Percentiles rank a stretch among this genome's conserved stretches.
These are phyloP conservation scores for Nothura maculosa DNA, from an alignment of 2,797 vertebrate species.

Conservation along the genomic window DNA sequence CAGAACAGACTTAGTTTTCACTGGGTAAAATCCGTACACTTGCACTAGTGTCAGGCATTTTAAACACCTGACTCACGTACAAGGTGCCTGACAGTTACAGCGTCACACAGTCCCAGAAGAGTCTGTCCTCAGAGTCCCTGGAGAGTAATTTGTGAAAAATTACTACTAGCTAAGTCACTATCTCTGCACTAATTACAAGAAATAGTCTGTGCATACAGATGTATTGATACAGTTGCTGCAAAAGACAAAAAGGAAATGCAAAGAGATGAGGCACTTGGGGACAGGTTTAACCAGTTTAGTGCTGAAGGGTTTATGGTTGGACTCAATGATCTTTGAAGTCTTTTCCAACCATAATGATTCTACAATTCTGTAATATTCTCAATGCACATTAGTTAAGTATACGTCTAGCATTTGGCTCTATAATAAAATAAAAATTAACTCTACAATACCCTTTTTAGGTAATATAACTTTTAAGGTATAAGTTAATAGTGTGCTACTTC, in stretches of 20 bases:
- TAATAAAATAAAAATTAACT: not conserved
- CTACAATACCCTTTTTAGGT: not conserved
- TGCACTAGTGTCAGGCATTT: rapidly evolving
- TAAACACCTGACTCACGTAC: not conserved
- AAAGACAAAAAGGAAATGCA: not conserved
- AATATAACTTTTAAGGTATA: not conserved
- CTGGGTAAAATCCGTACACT: too few species aligned
- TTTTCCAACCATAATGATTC: too few species aligned
- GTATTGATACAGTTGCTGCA: not conserved
- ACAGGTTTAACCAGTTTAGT: too few species aligned
- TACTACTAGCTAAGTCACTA: not conserved
- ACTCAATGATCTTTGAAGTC: too few species aligned
- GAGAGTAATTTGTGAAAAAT: not conserved
- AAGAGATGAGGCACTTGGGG: too few species aligned
- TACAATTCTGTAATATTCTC: not conserved
- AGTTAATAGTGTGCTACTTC: too few species aligned
- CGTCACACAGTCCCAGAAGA: not conserved
- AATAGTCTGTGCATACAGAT: not conserved
- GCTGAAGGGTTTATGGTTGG: too few species aligned
- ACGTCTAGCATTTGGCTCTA: not conserved
- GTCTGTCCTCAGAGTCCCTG: not conserved
- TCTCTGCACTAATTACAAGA: rapidly evolving
- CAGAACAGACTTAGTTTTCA: not conserved
- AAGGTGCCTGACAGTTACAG: not conserved
- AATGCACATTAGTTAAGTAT: not conserved